Base-by-base conservation (phyloP, 1,140 invertebrate species). In the Atta cephalotes region DNA sequence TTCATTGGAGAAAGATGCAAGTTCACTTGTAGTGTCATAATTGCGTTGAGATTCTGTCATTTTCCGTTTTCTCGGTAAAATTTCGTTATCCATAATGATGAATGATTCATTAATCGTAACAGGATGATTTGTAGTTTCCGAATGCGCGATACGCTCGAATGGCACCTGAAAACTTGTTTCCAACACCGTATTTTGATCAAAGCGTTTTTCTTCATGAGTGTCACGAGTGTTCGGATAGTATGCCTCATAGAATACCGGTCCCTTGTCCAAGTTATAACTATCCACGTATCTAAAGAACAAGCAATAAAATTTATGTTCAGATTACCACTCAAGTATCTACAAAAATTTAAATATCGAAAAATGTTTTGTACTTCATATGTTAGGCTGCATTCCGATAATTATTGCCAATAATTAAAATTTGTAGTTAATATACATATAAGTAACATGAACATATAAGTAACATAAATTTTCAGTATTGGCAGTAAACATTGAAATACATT, bases 201-300 rank as follows among this genome's bases (percentile, higher is more conserved):
- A 88, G 21, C 79, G 82, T 80, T 91, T 92, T 10, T 91, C 72
- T 18, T 78, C 85, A 71, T 88, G 74, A 39, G 51, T 21, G 18
- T 63, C 51, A 0, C 31, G 79, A n/a, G 12, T 51, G 7, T 92
- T 89, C 2, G 93, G 93, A 51, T 94, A 94, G 53, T 93, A 94
- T 3, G 93, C 93, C 51, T 94, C 92, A 77, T 94, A 94, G 7
- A 93, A 77, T 0, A 94, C 92, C 0, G 93, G 93, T 5, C 93
- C 90, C 49, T 87, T 89, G 31, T 88, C 81, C 3, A 93, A 72
- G 58, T 93, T 81, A 65, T 93, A 93, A 56, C 89, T 90, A 12
- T 72, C 71, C 7, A 49, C 0, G 74, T 91, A 87, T 31, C 91
- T 92, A 25, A 18, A 56, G 18, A 51, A 51, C 12, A 51, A 51